These are phyloP conservation scores for Gallinago media DNA, from an alignment of 2,113 vertebrate species.

Conservation along the genomic window DNA sequence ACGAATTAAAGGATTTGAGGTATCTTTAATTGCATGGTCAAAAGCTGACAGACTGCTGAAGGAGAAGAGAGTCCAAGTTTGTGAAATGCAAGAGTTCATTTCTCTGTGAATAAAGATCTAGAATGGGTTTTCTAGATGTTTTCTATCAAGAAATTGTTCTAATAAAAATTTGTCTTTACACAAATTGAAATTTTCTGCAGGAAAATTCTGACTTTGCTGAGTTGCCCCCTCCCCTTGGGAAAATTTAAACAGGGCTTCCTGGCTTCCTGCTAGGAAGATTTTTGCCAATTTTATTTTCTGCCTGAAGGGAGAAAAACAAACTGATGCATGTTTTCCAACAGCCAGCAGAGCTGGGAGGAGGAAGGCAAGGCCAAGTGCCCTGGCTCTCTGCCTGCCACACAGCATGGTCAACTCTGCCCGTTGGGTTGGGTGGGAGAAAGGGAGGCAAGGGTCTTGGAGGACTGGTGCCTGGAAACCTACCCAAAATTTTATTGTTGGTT, in stretches of 20 bases:
- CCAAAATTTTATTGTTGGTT: background rate
- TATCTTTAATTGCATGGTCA: background rate
- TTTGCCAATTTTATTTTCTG: conserved; percentile 67
- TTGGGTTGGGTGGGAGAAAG: background rate
- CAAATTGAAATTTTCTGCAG: conserved; percentile 56
- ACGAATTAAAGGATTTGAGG: background rate
- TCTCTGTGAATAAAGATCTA: background rate
- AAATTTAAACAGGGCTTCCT: conserved; percentile 51
- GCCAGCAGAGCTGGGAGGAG: conserved; percentile 34
- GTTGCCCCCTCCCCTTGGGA: conserved; percentile 10
- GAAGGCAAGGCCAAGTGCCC: conserved; percentile 4
- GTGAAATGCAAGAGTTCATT: conserved; percentile 9
- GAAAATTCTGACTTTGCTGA: conserved; percentile 48
- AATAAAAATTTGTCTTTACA: conserved; percentile 42
- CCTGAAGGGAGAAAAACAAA: conserved; percentile 62
- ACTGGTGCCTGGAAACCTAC: background rate
- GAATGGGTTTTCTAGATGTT: conserved; percentile 30
- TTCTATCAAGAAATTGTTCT: conserved; percentile 41
- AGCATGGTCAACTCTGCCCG: background rate
- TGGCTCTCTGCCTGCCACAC: conserved; percentile 36
- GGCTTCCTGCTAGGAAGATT: conserved; percentile 29
- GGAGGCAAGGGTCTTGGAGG: background rate
- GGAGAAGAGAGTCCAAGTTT: background rate
- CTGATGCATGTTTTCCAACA: conserved; percentile 49
- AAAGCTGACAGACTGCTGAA: background rate